Percentiles rank a stretch among this genome's conserved stretches.
Conservation (phyloP, 2,797 vertebrate genomes). For the Linurgus olivaceus region DNA sequence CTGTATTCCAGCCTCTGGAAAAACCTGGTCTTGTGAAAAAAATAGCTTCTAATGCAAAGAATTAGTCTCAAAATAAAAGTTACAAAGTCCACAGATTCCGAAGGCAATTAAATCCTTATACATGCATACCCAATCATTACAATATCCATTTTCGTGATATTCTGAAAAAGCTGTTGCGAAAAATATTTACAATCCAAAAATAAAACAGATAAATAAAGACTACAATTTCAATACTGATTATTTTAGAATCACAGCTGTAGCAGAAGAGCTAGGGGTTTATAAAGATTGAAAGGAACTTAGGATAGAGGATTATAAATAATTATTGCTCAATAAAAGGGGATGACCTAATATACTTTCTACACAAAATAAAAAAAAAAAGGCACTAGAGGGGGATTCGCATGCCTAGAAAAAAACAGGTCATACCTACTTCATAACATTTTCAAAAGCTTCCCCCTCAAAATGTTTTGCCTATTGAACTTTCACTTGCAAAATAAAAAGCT, state of each 20-base stretch:
- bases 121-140: neutral
- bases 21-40: neutral
- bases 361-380: neutral
- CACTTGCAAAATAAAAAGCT: neutral
- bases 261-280: neutral
- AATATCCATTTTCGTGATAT: neutral
- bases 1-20: neutral
- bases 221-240: neutral
- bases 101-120: neutral
- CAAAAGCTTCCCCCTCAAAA: neutral
- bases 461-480: neutral
- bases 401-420: neutral
- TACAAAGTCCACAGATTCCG: neutral
- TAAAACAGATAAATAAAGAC: neutral
- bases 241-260: neutral
- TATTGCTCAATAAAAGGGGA: neutral
- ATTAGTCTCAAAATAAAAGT: neutral
- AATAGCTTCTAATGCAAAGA: neutral
- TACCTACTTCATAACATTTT: neutral
- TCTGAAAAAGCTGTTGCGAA: neutral
- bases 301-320: neutral
- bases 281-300: neutral
- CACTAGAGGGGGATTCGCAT: neutral
- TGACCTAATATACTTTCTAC: neutral
- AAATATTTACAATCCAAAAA: neutral